Conservation (phyloP, 2,888 invertebrate species). For the Listrodromus nycthemerus region DNA sequence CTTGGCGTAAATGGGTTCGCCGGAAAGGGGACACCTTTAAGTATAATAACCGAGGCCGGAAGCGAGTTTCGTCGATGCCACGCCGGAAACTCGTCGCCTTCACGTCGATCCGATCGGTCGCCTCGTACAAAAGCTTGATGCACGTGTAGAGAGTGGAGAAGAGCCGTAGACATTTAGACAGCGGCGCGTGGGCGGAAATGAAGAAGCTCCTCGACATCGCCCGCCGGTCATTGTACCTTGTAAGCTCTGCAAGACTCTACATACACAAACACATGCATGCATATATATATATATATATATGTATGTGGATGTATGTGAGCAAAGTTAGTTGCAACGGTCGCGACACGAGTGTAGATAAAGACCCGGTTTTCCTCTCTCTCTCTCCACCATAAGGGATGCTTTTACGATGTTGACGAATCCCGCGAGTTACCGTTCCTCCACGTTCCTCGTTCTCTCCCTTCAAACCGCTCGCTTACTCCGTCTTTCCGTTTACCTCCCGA, state of each 20-base stretch:
- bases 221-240: constrained; percentile 42
- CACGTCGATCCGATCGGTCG: constrained; percentile 49
- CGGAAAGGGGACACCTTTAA: background rate
- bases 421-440: constrained; percentile 69
- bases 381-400: constrained; percentile 44
- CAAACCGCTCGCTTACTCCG: constrained; percentile 24
- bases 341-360: constrained; percentile 53
- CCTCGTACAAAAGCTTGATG: constrained; percentile 24
- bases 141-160: background rate
- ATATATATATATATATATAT: constrained; percentile 5
- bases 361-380: constrained; percentile 27
- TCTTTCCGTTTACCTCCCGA: constrained; percentile 51
- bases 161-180: background rate
- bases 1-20: constrained; percentile 8
- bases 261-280: background rate
- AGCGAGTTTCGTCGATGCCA: constrained; percentile 34
- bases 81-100: constrained; percentile 39
- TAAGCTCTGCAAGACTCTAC: constrained; percentile 14
- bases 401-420: constrained; percentile 73
- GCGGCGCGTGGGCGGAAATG: constrained; percentile 53
- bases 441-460: constrained; percentile 59
- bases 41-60: background rate
- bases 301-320: background rate
- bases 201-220: constrained; percentile 14
- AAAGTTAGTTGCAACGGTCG: constrained; percentile 32